Evolutionary conservation across 1,140 invertebrate genomes (phyloP).

Genomic region (Aricia agestis): DNA sequence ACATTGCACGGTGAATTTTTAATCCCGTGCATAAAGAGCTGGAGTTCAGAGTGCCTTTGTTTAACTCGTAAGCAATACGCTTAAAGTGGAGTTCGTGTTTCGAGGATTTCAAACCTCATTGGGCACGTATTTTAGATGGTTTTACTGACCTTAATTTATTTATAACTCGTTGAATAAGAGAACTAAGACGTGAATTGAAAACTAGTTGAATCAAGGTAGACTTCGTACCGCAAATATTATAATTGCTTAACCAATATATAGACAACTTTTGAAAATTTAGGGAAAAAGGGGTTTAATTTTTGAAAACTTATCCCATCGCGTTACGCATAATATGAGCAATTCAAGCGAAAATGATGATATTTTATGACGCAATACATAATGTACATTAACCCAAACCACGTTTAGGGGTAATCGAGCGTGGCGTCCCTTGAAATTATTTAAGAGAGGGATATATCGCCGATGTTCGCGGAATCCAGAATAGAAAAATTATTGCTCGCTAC

Average conservation of each 20-base stretch:
- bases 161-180: not conserved
- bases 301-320: not conserved
- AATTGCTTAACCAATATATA: too few relatives aligned
- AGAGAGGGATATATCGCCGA: not conserved
- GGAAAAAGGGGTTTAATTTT: too few relatives aligned
- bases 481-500: not conserved
- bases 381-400: not conserved
- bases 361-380: conserved; percentile 1
- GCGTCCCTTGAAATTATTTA: not conserved
- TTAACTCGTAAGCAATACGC: not conserved
- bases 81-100: not conserved
- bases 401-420: not conserved
- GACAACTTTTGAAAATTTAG: too few relatives aligned
- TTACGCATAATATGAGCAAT: not conserved
- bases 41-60: not conserved
- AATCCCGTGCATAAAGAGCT: not conserved
- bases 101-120: not conserved
- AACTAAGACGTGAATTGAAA: not conserved
- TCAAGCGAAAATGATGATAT: not conserved
- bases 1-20: not conserved
- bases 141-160: conserved; percentile 1
- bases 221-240: too few relatives aligned
- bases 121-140: not conserved
- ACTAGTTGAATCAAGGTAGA: too few relatives aligned
- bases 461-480: not conserved